Evolutionary conservation across 2,113 vertebrate species (phyloP).

Genomic region (Martes martes): DNA sequence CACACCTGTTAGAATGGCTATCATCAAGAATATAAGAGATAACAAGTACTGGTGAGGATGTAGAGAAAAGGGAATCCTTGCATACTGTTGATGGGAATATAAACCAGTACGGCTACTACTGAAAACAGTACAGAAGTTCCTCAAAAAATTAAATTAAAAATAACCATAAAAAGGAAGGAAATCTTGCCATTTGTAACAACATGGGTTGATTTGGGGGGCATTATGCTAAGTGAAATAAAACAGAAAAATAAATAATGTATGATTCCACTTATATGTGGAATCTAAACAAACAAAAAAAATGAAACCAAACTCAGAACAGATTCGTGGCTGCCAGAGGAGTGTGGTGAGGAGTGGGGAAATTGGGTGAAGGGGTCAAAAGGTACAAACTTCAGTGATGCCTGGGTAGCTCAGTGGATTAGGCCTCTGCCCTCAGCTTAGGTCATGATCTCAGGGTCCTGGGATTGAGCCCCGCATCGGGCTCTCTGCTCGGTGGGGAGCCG

Average conservation of each 20-base stretch:
- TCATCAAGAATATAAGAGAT: neutral
- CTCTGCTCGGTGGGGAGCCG: no score
- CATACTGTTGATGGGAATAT: neutral
- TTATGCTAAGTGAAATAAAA: neutral
- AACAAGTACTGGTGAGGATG: neutral
- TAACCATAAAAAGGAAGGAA: neutral
- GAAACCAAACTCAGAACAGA: neutral
- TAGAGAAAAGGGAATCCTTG: neutral
- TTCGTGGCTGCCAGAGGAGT: neutral
- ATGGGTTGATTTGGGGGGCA: neutral
- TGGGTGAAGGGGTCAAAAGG: neutral
- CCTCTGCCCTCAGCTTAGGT: no score
- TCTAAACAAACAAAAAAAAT: neutral
- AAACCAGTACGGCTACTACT: neutral
- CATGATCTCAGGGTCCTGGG: no score
- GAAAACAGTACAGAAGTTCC: neutral
- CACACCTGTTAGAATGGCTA: neutral
- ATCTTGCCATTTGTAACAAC: neutral
- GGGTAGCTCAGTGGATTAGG: no score
- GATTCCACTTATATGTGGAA: neutral
- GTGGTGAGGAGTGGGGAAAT: neutral
- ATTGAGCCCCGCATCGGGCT: no score
- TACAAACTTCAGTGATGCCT: neutral
- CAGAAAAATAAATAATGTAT: neutral
- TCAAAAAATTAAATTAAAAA: neutral